Conservation (phyloP, 2,888 invertebrate genomes). For the Catocala nupta region DNA sequence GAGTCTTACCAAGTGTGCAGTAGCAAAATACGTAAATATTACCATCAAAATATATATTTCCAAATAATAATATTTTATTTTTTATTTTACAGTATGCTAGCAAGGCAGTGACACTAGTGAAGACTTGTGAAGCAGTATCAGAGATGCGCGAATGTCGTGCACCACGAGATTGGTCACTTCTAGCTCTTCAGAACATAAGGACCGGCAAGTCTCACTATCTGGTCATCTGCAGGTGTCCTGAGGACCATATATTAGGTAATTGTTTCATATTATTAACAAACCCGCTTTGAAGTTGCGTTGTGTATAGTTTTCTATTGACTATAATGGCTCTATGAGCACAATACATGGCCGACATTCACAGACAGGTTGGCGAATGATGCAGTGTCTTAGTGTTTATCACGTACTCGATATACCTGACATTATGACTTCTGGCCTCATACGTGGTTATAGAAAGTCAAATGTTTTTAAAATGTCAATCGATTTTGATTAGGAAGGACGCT, state of each 20-base stretch:
- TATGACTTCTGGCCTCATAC: too few relatives aligned
- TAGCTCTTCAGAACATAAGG: constrained; percentile 96
- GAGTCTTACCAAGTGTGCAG: too few relatives aligned
- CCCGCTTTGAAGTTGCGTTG: too few relatives aligned
- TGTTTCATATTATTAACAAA: background rate
- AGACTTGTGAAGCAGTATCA: constrained; percentile 97
- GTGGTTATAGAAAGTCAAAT: too few relatives aligned
- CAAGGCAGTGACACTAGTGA: constrained; percentile 94
- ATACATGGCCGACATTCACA: too few relatives aligned
- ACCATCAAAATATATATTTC: background rate
- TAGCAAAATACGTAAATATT: background rate
- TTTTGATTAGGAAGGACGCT: too few relatives aligned
- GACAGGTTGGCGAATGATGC: too few relatives aligned
- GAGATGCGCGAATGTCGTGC: constrained; percentile 96
- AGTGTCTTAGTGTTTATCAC: too few relatives aligned
- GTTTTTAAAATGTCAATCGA: too few relatives aligned
- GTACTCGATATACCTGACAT: too few relatives aligned
- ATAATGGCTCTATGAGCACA: too few relatives aligned
- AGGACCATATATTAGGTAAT: constrained; percentile 93
- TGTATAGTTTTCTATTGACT: too few relatives aligned
- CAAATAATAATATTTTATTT: background rate
- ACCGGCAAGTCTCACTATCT: constrained; percentile 98
- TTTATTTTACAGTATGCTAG: constrained; percentile 80
- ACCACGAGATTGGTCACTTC: constrained; percentile 96
- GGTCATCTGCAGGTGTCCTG: constrained; percentile 96